phyloP scores from a whole-genome alignment of 2,797 vertebrate genomes.

The Varecia variegata region DNA sequence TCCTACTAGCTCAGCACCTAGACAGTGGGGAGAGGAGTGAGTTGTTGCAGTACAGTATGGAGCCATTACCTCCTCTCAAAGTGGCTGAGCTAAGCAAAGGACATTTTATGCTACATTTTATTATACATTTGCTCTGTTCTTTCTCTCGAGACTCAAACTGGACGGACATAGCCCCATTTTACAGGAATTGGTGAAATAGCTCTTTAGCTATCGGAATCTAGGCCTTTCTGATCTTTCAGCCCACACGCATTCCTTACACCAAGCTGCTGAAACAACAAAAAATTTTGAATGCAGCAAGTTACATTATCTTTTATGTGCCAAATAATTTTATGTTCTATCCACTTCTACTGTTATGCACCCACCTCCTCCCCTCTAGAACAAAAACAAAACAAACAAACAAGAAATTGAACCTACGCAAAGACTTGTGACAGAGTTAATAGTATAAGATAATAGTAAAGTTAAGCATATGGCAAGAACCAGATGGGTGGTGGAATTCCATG shows the following conservation, averaged over 20 bases:
- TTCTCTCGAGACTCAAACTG: neutral
- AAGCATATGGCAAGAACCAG: neutral
- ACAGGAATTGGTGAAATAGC: neutral
- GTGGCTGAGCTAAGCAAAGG: neutral
- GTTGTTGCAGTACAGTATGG: rapidly evolving
- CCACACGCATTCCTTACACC: neutral
- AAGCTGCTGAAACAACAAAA: neutral
- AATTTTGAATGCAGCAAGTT: neutral
- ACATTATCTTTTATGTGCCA: neutral
- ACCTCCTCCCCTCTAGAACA: neutral
- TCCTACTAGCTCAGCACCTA: neutral
- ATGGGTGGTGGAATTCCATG: neutral
- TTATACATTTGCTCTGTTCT: neutral
- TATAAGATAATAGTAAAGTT: neutral
- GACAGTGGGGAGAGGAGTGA: rapidly evolving
- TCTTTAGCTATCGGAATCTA: neutral
- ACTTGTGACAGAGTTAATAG: neutral
- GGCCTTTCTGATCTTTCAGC: neutral
- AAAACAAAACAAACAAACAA: neutral
- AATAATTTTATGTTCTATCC: neutral
- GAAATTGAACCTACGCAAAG: neutral
- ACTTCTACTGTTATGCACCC: neutral
- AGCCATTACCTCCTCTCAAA: too few relatives aligned
- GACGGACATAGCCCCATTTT: neutral
- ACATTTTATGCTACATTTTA: rapidly evolving